Evolutionary conservation across 2,888 invertebrate genomes (phyloP).

Genomic region (Tyria jacobaeae): DNA sequence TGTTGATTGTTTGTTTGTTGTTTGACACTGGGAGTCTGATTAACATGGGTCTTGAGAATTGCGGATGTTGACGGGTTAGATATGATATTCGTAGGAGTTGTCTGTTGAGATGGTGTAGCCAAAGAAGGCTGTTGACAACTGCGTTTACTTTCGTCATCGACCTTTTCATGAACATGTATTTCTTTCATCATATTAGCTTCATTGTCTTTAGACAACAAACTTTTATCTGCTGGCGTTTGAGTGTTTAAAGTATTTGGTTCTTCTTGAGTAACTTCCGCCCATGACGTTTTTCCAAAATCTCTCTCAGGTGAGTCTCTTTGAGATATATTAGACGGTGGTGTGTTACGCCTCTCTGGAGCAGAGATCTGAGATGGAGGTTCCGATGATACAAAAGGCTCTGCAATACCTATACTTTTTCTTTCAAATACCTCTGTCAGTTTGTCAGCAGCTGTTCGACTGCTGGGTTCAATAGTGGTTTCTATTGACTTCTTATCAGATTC

Average conservation of each 20-base stretch:
- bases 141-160: constrained; percentile 51
- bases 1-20: constrained; percentile 57
- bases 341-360: constrained; percentile 83
- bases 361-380: constrained; percentile 68
- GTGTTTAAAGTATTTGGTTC: constrained; percentile 59
- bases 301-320: constrained; percentile 82
- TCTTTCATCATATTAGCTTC: constrained; percentile 60
- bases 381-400: constrained; percentile 67
- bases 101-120: constrained; percentile 35
- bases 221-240: constrained; percentile 62
- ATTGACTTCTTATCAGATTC: constrained; percentile 80
- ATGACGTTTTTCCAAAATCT: constrained; percentile 77
- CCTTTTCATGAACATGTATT: constrained; percentile 47
- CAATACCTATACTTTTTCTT: constrained; percentile 77
- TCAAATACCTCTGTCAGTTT: constrained; percentile 83
- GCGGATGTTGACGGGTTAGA: constrained; percentile 51
- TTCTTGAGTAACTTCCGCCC: constrained; percentile 82
- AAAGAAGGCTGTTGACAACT: constrained; percentile 43
- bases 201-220: constrained; percentile 55
- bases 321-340: constrained; percentile 69
- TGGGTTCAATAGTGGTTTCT: constrained; percentile 70
- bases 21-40: constrained; percentile 53
- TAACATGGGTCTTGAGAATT: constrained; percentile 52
- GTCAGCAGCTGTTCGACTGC: constrained; percentile 79
- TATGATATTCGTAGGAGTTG: constrained; percentile 40